Percentiles rank a stretch among this genome's conserved stretches.
These are phyloP conservation scores for Philereme transversata DNA, from an alignment of 2,888 invertebrate species.

Conservation along the genomic window DNA sequence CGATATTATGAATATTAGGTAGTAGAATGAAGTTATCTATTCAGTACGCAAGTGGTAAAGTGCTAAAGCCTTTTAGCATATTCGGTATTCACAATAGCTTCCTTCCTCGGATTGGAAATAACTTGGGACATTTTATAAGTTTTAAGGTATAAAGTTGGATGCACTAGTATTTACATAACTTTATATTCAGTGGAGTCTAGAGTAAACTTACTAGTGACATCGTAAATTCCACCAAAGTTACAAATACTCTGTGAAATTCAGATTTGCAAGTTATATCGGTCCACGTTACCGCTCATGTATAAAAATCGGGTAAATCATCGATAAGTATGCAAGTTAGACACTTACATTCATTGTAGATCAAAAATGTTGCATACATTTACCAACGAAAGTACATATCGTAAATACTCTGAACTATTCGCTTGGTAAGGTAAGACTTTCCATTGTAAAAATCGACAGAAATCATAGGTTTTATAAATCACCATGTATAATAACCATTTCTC, in stretches of 20 bases:
- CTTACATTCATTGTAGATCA: neutral
- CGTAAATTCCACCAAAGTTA: conserved; percentile 77
- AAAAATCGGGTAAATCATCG: conserved; percentile 47
- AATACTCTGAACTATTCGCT: no score
- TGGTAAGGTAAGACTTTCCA: no score
- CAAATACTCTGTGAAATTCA: conserved; percentile 72
- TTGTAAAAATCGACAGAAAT: no score
- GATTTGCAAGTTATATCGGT: conserved; percentile 72
- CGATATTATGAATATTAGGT: conserved; percentile 8
- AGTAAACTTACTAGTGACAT: conserved; percentile 72
- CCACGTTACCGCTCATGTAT: conserved; percentile 53
- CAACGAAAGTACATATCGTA: no score
- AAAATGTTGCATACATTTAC: no score
- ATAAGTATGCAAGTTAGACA: conserved; percentile 16
- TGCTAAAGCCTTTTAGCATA: conserved; percentile 34
- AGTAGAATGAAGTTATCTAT: conserved; percentile 17
- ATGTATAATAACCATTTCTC: no score
- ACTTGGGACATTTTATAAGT: conserved; percentile 71
- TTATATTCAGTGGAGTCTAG: conserved; percentile 75
- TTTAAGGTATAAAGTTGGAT: conserved; percentile 70
- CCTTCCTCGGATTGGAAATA: conserved; percentile 61
- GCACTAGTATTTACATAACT: conserved; percentile 78
- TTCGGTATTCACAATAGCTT: conserved; percentile 46
- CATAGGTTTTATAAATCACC: no score
- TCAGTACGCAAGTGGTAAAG: conserved; percentile 26